Evolutionary conservation across 1,140 invertebrate genomes (phyloP).

Genomic region (Lithobius niger): DNA sequence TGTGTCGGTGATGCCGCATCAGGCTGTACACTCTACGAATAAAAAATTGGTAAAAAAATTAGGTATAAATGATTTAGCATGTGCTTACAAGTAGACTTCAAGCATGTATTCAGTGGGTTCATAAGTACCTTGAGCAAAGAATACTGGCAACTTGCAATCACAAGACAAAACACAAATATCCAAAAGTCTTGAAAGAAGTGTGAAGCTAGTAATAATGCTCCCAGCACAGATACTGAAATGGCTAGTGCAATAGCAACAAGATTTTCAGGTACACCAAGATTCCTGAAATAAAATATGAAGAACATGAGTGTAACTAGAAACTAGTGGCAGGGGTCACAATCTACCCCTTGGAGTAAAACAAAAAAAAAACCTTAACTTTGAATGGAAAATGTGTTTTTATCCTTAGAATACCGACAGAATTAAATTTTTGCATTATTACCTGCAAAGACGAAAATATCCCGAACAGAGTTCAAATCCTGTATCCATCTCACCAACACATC

Average conservation of each 20-base stretch:
- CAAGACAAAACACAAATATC: constrained; percentile 90
- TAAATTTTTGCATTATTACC: too few relatives aligned
- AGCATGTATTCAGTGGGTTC: too few relatives aligned
- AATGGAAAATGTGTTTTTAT: too few relatives aligned
- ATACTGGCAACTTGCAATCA: constrained; percentile 94
- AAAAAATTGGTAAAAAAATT: constrained; percentile 15
- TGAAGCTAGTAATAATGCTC: constrained; percentile 64
- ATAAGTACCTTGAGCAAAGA: constrained; percentile 81
- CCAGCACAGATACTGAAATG: constrained; percentile 69
- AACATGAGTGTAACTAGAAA: too few relatives aligned
- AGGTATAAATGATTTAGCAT: background rate
- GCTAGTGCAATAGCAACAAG: constrained; percentile 69
- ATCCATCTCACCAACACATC: too few relatives aligned
- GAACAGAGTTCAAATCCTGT: too few relatives aligned
- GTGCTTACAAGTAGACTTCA: background rate
- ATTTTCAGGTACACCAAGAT: constrained; percentile 72
- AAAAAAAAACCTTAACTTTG: too few relatives aligned
- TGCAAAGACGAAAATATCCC: too few relatives aligned
- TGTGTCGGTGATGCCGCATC: constrained; percentile 96
- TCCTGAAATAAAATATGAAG: too few relatives aligned
- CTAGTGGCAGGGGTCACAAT: too few relatives aligned
- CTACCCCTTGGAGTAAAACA: too few relatives aligned
- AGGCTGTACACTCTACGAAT: constrained; percentile 77
- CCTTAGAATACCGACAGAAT: too few relatives aligned
- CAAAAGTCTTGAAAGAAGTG: constrained; percentile 83